These are phyloP conservation scores for Ethmia dodecea DNA, from an alignment of 2,888 invertebrate genomes.

Conservation along the genomic window DNA sequence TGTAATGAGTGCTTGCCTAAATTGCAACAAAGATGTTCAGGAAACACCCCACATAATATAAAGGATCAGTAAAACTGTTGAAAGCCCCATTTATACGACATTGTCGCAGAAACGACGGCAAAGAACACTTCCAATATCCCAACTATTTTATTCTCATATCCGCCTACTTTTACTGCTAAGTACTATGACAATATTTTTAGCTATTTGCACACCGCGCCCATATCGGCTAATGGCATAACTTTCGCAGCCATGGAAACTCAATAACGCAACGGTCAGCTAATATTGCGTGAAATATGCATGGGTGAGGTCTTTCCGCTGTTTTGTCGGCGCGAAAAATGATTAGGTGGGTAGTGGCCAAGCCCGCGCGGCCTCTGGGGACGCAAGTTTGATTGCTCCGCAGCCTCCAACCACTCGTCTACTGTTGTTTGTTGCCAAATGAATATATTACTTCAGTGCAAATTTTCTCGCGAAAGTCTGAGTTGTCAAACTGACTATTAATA, in stretches of 20 bases:
- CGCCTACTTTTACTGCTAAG: not conserved
- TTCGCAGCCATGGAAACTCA: constrained; percentile 46
- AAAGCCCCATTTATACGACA: too few species aligned
- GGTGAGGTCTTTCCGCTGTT: constrained; percentile 53
- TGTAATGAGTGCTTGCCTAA: too few species aligned
- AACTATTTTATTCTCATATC: too few species aligned
- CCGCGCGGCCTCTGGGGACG: constrained; percentile 48
- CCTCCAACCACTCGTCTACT: constrained; percentile 51
- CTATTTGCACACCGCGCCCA: constrained; percentile 34
- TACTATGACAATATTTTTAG: constrained; percentile 29
- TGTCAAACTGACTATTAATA: constrained; percentile 10
- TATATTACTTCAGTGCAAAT: constrained; percentile 50
- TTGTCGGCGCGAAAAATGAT: constrained; percentile 66
- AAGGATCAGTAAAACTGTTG: too few species aligned
- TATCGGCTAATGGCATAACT: constrained; percentile 46
- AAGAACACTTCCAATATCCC: too few species aligned
- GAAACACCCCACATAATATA: too few species aligned
- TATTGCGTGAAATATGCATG: constrained; percentile 68
- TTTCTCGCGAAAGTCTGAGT: constrained; percentile 27
- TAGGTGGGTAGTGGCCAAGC: constrained; percentile 58
- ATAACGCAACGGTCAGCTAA: constrained; percentile 58
- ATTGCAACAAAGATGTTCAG: too few species aligned
- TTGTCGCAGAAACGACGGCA: too few species aligned
- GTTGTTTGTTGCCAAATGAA: constrained; percentile 64
- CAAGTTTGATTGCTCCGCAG: constrained; percentile 71